phyloP scores from a whole-genome alignment of 92 coral and sea anemone species.

The Virgularia gustaviana region DNA sequence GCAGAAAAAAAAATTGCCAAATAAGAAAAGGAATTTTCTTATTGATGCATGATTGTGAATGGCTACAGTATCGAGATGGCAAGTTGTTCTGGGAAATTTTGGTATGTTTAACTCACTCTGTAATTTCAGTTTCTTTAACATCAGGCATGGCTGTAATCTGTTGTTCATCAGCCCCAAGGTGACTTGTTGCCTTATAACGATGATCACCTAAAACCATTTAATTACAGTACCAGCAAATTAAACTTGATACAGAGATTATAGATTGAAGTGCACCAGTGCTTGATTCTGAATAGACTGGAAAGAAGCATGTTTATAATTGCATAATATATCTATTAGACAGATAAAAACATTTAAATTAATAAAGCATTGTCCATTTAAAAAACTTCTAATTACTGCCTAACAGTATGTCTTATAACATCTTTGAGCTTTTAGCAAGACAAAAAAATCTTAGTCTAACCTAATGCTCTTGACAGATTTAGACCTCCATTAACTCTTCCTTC shows the following conservation, averaged over 20 bases:
- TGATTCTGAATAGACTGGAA: neutral
- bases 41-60: no score
- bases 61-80: no score
- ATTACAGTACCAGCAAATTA: neutral
- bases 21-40: neutral
- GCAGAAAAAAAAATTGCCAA: neutral
- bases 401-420: no score
- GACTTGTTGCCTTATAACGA: constrained; percentile 77
- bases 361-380: neutral
- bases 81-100: no score
- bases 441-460: constrained; percentile 59
- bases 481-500: constrained; percentile 99
- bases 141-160: constrained; percentile 95
- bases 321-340: neutral
- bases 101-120: constrained; percentile 64
- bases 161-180: constrained; percentile 84
- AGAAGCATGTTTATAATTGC: neutral
- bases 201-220: constrained; percentile 75
- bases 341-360: neutral
- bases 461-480: constrained; percentile 85
- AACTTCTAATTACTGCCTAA: no score
- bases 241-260: neutral
- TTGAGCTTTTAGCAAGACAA: neutral
- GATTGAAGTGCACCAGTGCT: neutral
- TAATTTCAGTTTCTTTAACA: constrained; percentile 76